These are phyloP conservation scores for Takifugu ocellatus DNA, from an alignment of 2,797 vertebrate species.

Conservation along the genomic window DNA sequence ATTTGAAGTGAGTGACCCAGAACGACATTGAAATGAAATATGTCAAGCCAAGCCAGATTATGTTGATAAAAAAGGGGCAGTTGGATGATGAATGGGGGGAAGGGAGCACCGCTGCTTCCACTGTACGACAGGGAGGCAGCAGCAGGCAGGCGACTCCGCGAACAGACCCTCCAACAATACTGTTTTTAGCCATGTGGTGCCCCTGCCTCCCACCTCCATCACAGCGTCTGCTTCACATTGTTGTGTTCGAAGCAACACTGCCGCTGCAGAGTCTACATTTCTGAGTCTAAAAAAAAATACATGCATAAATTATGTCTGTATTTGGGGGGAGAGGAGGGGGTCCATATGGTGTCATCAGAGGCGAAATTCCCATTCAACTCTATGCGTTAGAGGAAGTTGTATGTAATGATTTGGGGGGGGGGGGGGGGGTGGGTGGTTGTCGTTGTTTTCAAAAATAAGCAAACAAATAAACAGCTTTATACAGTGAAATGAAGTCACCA, in stretches of 20 bases:
- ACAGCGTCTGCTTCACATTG: slow-evolving; percentile 68
- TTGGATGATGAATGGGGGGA: slow-evolving; percentile 57
- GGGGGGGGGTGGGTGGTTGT: too few relatives aligned
- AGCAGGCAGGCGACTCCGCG: slow-evolving; percentile 80
- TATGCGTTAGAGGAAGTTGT: not conserved
- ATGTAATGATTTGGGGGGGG: too few relatives aligned
- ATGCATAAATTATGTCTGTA: slow-evolving; percentile 20
- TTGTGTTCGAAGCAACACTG: slow-evolving; percentile 64
- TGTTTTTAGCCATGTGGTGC: slow-evolving; percentile 66
- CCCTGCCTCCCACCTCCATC: slow-evolving; percentile 60
- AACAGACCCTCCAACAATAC: slow-evolving; percentile 75
- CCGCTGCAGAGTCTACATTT: slow-evolving; percentile 55
- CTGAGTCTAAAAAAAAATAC: slow-evolving; percentile 13
- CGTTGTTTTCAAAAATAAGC: not conserved
- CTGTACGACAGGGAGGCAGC: slow-evolving; percentile 76
- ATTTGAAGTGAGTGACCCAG: not conserved
- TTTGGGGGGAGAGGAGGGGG: too few relatives aligned
- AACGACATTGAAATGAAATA: slow-evolving; percentile 29
- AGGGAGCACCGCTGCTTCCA: slow-evolving; percentile 52
- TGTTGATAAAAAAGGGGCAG: slow-evolving; percentile 44
- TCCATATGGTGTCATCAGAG: too few relatives aligned
- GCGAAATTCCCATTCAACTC: too few relatives aligned
- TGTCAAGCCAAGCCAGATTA: slow-evolving; percentile 36
- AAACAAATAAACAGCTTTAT: not conserved
- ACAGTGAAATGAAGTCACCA: not conserved